Evolutionary conservation across 2,797 vertebrate species (phyloP).

Genomic region (Argentina silus): DNA sequence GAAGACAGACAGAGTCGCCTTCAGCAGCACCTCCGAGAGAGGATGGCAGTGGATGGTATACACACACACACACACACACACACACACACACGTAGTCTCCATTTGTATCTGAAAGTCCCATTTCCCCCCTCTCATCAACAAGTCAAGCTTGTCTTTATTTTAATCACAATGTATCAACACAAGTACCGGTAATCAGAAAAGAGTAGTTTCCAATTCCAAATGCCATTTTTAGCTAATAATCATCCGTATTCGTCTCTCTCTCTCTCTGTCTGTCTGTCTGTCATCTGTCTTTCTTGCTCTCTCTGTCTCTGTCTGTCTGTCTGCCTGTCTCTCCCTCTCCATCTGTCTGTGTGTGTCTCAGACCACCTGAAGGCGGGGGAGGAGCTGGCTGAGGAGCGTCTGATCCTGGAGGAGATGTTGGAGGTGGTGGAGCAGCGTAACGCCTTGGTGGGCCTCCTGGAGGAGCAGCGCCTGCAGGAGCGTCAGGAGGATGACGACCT

Average conservation of each 20-base stretch:
- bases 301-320: not conserved
- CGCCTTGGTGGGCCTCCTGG: conserved; percentile 88
- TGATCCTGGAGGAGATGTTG: conserved; percentile 94
- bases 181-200: too few relatives aligned
- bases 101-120: not conserved
- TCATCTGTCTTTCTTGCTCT: not conserved
- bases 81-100: not conserved
- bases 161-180: too few relatives aligned
- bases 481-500: conserved; percentile 89
- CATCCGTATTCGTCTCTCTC: not conserved
- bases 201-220: too few relatives aligned
- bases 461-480: conserved; percentile 88
- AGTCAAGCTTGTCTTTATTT: too few relatives aligned
- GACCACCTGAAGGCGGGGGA: conserved; percentile 90
- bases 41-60: conserved; percentile 93
- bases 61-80: not conserved
- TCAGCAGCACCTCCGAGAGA: conserved; percentile 92
- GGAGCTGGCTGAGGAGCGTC: conserved; percentile 89
- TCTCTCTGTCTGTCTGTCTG: not conserved
- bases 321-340: not conserved
- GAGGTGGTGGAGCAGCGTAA: conserved; percentile 95
- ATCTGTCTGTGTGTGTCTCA: conserved; percentile 46
- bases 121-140: too few relatives aligned
- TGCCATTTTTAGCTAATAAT: too few relatives aligned
- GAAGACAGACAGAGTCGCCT: conserved; percentile 95